Evolutionary conservation across 2,113 vertebrate species (phyloP), one percentile per base, ranked within the genome.

Genomic region (Chloebia gouldiae): DNA sequence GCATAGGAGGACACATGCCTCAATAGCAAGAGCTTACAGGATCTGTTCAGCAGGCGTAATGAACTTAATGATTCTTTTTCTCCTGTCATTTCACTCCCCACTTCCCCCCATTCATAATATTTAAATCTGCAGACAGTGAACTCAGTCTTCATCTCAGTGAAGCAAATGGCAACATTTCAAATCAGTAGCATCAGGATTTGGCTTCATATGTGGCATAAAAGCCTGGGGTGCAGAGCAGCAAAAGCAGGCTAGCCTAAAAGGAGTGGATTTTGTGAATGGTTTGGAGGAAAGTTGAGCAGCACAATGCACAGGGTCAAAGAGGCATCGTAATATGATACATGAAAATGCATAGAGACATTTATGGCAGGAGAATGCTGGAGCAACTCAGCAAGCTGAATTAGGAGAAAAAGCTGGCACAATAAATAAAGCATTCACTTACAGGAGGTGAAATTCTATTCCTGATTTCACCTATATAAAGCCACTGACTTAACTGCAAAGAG

Each of bases 51-150:
- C 3, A 16, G 42, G 66, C 47, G 6, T 63, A 88, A 90, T 73
- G 60, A 95, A 88, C 27, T 63, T 88, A 45, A 82, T 61, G 54
- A 87, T 73, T 91, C 87, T 88, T 85, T 64, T 95, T 75, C 72
- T 81, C 4, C 0, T 60, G 33, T 88, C 86, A 63, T 71, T 88
- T 93, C 71, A 88, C 73, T 95, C 63, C 66, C 39, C 44, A 37
- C 64, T 93, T 83, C 54, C 85, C 81, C 31, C 51, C 71, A 93
- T 91, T 95, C 90, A 86, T 81, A 90, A 81, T 80, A 90, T 91
- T 96, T 80, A 91, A 96, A 86, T 83, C 68, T 49, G 60, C 24
- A 94, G 80, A 90, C 91, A 93, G 82, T 78, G 86, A 95, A 88
- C 51, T 63, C 80, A 83, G 79, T 92, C 90, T 68, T 90, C 70